Conservation (phyloP, 2,113 vertebrate species). For the Myotis brandtii region DNA sequence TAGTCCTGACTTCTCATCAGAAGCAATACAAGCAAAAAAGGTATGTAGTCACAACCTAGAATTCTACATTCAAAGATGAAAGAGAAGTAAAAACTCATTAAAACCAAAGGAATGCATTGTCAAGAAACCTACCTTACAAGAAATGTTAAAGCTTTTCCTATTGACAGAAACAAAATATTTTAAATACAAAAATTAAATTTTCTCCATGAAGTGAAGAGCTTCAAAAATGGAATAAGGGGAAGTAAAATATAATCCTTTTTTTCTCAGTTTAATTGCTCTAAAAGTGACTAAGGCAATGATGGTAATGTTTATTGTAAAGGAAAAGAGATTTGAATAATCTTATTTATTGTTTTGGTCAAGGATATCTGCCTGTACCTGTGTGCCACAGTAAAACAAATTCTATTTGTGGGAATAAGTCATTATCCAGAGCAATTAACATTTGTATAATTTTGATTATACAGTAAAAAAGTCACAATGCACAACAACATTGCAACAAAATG, state of each 20-base stretch:
- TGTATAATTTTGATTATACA: background rate
- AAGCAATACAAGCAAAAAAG: background rate
- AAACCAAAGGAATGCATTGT: background rate
- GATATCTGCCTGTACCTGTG: background rate
- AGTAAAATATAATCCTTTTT: background rate
- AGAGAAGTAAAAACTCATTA: background rate
- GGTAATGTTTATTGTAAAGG: background rate
- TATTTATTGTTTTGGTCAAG: background rate
- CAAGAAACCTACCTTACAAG: background rate
- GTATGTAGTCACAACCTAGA: background rate
- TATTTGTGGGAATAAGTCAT: background rate
- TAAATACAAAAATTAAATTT: background rate
- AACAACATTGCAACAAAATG: no score
- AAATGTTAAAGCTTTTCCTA: background rate
- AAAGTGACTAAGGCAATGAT: background rate
- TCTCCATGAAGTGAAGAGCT: background rate
- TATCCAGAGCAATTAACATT: background rate
- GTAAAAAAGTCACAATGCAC: background rate
- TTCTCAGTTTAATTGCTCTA: background rate
- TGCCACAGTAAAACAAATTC: background rate
- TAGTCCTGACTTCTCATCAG: background rate
- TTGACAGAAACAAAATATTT: background rate
- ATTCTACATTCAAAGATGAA: background rate
- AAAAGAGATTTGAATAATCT: background rate
- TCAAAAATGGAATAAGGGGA: background rate